Evolutionary conservation across 1,140 invertebrate species (phyloP).

Genomic region (Drosophila varians): DNA sequence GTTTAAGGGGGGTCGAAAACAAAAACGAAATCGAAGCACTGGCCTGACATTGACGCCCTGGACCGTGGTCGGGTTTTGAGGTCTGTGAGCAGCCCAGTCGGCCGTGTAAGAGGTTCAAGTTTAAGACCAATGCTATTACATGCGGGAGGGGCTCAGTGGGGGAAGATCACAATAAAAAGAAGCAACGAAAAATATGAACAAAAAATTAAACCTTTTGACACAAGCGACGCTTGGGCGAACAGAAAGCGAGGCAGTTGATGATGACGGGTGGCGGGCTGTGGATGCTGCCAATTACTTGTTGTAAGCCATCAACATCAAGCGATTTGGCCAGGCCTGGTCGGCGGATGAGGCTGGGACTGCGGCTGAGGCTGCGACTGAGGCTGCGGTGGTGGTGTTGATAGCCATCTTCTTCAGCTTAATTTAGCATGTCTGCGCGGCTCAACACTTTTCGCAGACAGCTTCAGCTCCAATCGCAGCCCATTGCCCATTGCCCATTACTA

Average conservation of each 20-base stretch:
- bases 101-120: conserved; percentile 71
- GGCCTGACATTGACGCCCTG: conserved; percentile 73
- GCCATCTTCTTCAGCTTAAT: conserved; percentile 83
- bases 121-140: conserved; percentile 77
- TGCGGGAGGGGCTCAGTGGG: conserved; percentile 31
- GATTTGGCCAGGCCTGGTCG: conserved; percentile 66
- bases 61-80: conserved; percentile 16
- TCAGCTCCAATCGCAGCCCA: conserved; percentile 4
- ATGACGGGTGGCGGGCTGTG: conserved; percentile 47
- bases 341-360: conserved; percentile 30
- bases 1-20: conserved; percentile 37
- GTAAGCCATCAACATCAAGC: conserved; percentile 82
- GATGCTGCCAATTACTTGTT: conserved; percentile 82
- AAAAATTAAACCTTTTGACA: conserved; percentile 79
- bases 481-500: background rate
- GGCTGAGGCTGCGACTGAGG: too few species aligned
- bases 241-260: conserved; percentile 57
- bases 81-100: conserved; percentile 48
- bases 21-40: conserved; percentile 58
- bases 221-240: conserved; percentile 71
- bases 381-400: conserved; percentile 78
- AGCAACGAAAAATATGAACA: conserved; percentile 11
- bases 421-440: conserved; percentile 82
- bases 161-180: conserved; percentile 8
- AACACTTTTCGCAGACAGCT: conserved; percentile 72